Base-by-base conservation (phyloP, 2,888 invertebrate genomes). In the Odontocolon sp. region DNA sequence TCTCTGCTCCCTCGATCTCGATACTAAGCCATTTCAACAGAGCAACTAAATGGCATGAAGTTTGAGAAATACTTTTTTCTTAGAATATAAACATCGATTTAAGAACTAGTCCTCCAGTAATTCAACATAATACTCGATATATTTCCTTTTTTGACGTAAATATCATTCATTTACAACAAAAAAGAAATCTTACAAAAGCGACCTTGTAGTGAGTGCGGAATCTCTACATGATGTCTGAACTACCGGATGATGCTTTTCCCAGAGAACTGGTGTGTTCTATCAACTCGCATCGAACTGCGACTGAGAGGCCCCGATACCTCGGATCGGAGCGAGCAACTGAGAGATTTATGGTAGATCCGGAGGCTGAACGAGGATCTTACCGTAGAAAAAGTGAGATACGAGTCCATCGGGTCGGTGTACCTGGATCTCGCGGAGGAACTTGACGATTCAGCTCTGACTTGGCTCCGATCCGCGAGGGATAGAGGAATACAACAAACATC, bases 361-460 rank as follows among this genome's bases (percentile, higher is more conserved):
- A 56, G 45, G 42, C 64, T 47, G 47, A 66, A 18, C 66, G 42
- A 54, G 42, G 33, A 66, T 64, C 64, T 45, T 54, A 2, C 56
- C 11, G 18, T 31, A 21, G 31, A 63, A 71, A 63, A 38, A 64
- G 36, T 57, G 56, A 56, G 54, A 70, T 54, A 47, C 68, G 68
- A 67, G 57, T 50, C 59, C 40, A 59, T 59, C 47, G 38, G 68
- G 57, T 68, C 68, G 68, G 57, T 16, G 57, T 72, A 66, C 71
- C 56, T 66, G 28, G 31, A 18, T 6, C 47, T 47, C 47, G n/a
- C n/a, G 16, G 47, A 18, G 11, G n/a, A 50, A 38, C 63, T 36
- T 26, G 63, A 3, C 33, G 63, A 64, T 23, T 36, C 36, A 16
- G 47, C 47, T 31, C 45, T 16, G 36, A n/a, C 2, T 2, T 8